Conservation (phyloP, 2,797 vertebrate genomes). For the Arrhamphus sclerolepis region DNA sequence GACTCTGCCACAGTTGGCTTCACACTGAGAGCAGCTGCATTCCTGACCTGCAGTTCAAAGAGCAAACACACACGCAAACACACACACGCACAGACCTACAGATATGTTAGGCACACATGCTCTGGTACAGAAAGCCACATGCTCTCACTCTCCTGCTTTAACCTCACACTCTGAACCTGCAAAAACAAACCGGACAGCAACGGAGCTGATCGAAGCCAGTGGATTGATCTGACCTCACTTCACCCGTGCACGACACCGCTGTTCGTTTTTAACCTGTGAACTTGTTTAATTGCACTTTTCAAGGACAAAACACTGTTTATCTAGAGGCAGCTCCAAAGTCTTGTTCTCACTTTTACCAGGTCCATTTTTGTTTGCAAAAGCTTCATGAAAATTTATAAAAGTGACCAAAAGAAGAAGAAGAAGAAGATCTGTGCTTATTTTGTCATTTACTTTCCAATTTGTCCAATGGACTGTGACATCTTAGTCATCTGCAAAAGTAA, state of each 20-base stretch:
- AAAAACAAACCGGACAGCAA: slow-evolving; percentile 17
- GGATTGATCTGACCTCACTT: slow-evolving; percentile 5
- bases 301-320: background rate
- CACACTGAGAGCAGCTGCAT: slow-evolving; percentile 78
- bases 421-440: background rate
- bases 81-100: slow-evolving; percentile 22
- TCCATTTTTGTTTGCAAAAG: slow-evolving; percentile 1
- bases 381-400: background rate
- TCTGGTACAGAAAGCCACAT: slow-evolving; percentile 12
- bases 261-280: background rate
- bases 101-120: slow-evolving; percentile 36
- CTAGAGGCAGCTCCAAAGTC: background rate
- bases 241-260: background rate
- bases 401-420: too few relatives aligned
- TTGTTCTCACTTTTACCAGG: background rate
- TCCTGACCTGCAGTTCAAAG: slow-evolving; percentile 81
- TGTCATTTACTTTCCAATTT: background rate
- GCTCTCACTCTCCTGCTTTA: slow-evolving; percentile 4
- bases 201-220: slow-evolving; percentile 24
- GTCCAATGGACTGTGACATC: too few relatives aligned
- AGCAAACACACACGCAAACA: slow-evolving; percentile 51
- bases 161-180: slow-evolving; percentile 12
- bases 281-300: background rate
- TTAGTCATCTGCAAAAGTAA: too few relatives aligned
- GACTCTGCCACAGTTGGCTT: slow-evolving; percentile 64